A percentile compares a stretch with the other conserved stretches of the same genome.
Evolutionary conservation across 1,140 invertebrate genomes (phyloP).

Genomic region (Apis florea): DNA sequence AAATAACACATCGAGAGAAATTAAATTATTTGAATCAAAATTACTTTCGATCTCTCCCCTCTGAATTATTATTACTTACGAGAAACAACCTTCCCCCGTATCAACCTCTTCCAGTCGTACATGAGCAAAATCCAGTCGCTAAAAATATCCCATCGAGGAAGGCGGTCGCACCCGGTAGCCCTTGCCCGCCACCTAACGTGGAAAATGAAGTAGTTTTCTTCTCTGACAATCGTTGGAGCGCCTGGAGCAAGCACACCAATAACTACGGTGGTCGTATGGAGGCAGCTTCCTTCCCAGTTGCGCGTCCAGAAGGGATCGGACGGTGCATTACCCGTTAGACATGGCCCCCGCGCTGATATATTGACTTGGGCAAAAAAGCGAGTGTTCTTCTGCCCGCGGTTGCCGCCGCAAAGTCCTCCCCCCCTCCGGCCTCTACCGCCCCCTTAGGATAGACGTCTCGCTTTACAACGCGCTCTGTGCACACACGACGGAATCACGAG

Average conservation of each 20-base stretch:
- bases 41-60: not conserved
- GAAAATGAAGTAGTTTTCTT: constrained; percentile 69
- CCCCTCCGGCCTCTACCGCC: constrained; percentile 14
- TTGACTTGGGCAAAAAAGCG: constrained; percentile 77
- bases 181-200: constrained; percentile 30
- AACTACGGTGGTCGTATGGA: constrained; percentile 21
- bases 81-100: not conserved
- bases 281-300: constrained; percentile 57
- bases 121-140: not conserved
- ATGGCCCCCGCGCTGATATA: constrained; percentile 78
- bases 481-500: constrained; percentile 15
- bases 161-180: constrained; percentile 30
- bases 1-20: no score
- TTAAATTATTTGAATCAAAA: no score
- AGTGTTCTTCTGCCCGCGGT: constrained; percentile 73
- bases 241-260: constrained; percentile 55
- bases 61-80: no score
- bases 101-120: no score
- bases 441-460: constrained; percentile 10
- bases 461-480: constrained; percentile 32
- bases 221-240: constrained; percentile 57
- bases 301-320: constrained; percentile 61
- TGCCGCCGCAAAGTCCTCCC: constrained; percentile 59
- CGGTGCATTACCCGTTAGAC: constrained; percentile 78
- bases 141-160: constrained; percentile 26